Evolutionary conservation across 1,140 invertebrate genomes (phyloP).

Genomic region (Macrostomum lignano): DNA sequence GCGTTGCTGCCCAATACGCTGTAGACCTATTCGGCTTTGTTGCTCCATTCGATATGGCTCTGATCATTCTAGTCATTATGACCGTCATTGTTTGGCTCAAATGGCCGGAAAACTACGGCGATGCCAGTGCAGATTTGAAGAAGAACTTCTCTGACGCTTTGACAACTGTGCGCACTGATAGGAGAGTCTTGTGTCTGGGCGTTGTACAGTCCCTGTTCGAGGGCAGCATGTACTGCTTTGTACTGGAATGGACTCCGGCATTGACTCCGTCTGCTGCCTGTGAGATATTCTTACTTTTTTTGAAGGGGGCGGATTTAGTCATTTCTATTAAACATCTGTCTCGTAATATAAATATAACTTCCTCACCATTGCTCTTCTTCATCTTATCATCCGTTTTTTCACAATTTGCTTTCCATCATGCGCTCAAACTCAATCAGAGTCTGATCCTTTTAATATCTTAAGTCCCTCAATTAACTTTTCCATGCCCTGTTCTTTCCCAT

Average conservation of each 20-base stretch:
- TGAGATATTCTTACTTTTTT: too few relatives aligned
- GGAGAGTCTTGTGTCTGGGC: too few relatives aligned
- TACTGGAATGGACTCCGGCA: conserved; percentile 42
- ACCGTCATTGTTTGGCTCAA: conserved; percentile 28
- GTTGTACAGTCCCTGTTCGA: conserved; percentile 42
- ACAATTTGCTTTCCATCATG: too few relatives aligned
- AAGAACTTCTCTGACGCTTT: conserved; percentile 22
- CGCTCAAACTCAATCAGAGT: too few relatives aligned
- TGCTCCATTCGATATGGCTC: conserved; percentile 37
- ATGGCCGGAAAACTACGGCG: conserved; percentile 38
- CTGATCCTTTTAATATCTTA: too few relatives aligned
- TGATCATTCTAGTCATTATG: conserved; percentile 33
- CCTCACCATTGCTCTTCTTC: too few relatives aligned
- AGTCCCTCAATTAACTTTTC: too few relatives aligned
- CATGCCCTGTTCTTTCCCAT: too few relatives aligned
- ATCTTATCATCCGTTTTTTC: too few relatives aligned
- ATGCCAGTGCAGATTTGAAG: conserved; percentile 18
- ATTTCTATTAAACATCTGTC: too few relatives aligned
- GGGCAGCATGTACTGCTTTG: conserved; percentile 43
- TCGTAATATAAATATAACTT: too few relatives aligned
- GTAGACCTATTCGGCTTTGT: conserved; percentile 36
- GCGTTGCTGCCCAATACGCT: conserved; percentile 35
- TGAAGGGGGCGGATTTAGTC: too few relatives aligned
- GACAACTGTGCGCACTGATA: conserved; percentile 21
- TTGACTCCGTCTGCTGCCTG: conserved; percentile 20